Evolutionary conservation across 2,113 vertebrate species (phyloP).

Genomic region (Mola mola): DNA sequence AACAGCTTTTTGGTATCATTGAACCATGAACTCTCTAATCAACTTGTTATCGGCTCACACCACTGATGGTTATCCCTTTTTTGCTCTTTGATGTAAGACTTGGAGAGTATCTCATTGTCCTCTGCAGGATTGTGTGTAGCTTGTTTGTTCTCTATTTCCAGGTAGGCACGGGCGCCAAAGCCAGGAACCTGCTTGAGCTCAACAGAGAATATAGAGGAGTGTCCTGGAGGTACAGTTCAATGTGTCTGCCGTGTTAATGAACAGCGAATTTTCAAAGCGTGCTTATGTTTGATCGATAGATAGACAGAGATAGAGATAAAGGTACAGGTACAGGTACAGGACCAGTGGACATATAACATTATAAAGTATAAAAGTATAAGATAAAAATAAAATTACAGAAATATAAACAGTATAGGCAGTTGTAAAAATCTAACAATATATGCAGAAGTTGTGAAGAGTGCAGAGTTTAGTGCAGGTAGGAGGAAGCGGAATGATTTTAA

Average conservation of each 20-base stretch:
- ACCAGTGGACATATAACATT: too few species aligned
- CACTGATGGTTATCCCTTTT: constrained; percentile 9
- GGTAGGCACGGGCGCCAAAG: constrained; percentile 84
- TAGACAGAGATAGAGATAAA: too few species aligned
- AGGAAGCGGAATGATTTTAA: too few species aligned
- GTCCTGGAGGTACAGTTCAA: constrained; percentile 88
- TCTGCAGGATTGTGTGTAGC: background rate
- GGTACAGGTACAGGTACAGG: too few species aligned
- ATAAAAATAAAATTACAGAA: too few species aligned
- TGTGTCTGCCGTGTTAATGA: background rate
- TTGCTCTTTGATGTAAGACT: constrained; percentile 16
- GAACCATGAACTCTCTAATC: constrained; percentile 50
- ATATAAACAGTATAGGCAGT: too few species aligned
- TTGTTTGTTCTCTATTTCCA: constrained; percentile 52
- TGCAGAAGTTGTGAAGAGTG: too few species aligned
- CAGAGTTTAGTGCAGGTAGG: too few species aligned
- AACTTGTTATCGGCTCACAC: constrained; percentile 26
- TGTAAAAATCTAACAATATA: too few species aligned
- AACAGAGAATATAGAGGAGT: constrained; percentile 82
- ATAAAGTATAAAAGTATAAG: too few species aligned
- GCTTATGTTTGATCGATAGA: too few species aligned
- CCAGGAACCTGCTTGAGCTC: constrained; percentile 60
- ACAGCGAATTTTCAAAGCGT: background rate
- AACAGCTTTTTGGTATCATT: constrained; percentile 19
- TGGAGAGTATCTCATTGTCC: background rate